Evolutionary conservation across 2,113 vertebrate species (phyloP).

Genomic region (Ursus arctos): DNA sequence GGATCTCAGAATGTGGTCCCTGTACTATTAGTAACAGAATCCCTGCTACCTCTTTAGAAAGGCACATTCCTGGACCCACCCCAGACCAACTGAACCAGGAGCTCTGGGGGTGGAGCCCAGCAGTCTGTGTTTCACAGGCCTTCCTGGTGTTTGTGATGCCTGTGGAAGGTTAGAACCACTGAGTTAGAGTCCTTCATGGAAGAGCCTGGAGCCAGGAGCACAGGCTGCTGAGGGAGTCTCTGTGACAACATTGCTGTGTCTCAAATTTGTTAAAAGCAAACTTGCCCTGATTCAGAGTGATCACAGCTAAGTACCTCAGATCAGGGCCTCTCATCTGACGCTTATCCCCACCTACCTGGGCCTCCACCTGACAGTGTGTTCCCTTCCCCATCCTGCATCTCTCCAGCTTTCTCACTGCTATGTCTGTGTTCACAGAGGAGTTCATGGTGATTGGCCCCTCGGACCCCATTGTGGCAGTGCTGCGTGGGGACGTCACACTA

Average conservation of each 20-base stretch:
- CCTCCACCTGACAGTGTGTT: rapidly evolving
- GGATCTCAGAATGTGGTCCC: not conserved
- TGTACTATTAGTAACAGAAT: too few relatives aligned
- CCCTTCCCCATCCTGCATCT: not conserved
- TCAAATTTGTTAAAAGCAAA: too few relatives aligned
- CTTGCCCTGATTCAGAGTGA: rapidly evolving
- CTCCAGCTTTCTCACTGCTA: not conserved
- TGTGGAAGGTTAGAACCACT: rapidly evolving
- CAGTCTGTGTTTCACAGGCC: not conserved
- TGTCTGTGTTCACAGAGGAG: conserved; percentile 46
- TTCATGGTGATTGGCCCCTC: not conserved
- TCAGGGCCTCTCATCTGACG: rapidly evolving
- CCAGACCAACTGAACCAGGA: not conserved
- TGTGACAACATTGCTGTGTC: not conserved
- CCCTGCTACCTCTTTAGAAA: not conserved
- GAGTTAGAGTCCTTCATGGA: not conserved
- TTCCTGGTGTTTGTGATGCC: not conserved
- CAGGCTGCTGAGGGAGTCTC: not conserved
- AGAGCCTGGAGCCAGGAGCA: not conserved
- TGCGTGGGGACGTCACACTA: not conserved
- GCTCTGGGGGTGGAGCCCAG: not conserved
- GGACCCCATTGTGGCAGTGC: not conserved
- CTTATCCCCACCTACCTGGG: not conserved
- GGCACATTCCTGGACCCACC: rapidly evolving
- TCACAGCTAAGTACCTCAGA: not conserved